Evolutionary conservation across 2,888 invertebrate species (phyloP), one percentile per base, ranked within the genome.

Genomic region (Anarsia innoxiella): DNA sequence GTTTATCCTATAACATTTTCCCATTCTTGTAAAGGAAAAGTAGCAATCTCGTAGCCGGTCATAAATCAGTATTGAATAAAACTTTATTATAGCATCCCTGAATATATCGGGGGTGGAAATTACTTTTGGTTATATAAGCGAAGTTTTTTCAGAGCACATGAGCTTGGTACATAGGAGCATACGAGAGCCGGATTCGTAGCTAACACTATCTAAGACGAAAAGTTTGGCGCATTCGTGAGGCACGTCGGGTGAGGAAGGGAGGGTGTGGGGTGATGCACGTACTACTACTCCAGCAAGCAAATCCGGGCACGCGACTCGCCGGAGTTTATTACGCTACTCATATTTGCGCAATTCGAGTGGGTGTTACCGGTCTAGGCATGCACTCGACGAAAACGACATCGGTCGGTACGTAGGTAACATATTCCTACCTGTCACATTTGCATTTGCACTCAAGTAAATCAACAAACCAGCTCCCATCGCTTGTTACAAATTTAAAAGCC

Each of bases 291-390:
- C 59, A 70, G 61, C 69, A 66, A 63, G 69, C 74, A 79, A 79
- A 80, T 76, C 75, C 69, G 57, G 73, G 72, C 67, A 66, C 66
- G 65, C 56, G 62, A 63, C 66, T 70, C 69, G 66, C 59, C 61
- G 53, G 65, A 72, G 71, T 79, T 78, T 80, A 80, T 78, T 77
- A 75, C 72, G 71, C 69, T 66, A 69, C 72, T 79, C 75, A 78
- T 79, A 78, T 78, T 78, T 77, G 74, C 74, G 78, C 75, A 70
- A 72, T 70, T 75, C 58, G 61, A 73, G 72, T 67, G 68, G 66
- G 71, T 73, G 74, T 72, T 69, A 64, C 66, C 59, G 63, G 64
- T 65, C 63, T 63, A 59, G 60, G 41, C 52, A 52, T 45, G 35
- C 37, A 29, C 25, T 19, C 19, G 10, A 30, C 39, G 33, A 34